phyloP scores from a whole-genome alignment of 2,888 invertebrate genomes.

The Drosophila paramelanica region DNA sequence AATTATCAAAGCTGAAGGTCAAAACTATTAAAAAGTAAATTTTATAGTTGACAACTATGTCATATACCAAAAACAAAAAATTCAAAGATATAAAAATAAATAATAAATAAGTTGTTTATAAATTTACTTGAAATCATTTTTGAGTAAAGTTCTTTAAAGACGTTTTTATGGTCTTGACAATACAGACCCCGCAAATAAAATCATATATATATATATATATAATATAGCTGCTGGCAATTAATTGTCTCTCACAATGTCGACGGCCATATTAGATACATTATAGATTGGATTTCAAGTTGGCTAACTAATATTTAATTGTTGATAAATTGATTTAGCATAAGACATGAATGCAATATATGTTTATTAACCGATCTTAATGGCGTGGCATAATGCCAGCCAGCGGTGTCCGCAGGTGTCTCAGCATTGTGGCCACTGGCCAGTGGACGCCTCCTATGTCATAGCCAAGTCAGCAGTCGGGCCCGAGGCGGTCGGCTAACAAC shows the following conservation, averaged over 20 bases:
- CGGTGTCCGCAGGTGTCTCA: slow-evolving; percentile 34
- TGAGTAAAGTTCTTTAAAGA: too few relatives aligned
- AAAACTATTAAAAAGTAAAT: too few relatives aligned
- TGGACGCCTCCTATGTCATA: slow-evolving; percentile 46
- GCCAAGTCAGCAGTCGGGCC: background rate
- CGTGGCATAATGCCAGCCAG: slow-evolving; percentile 39
- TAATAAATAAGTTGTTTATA: too few relatives aligned
- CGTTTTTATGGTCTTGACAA: too few relatives aligned
- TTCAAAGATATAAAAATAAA: too few relatives aligned
- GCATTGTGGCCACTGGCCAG: background rate
- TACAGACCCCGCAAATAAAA: too few relatives aligned
- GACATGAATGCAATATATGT: slow-evolving; percentile 30
- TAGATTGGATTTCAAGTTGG: slow-evolving; percentile 13
- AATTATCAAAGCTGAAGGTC: background rate
- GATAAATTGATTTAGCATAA: slow-evolving; percentile 56
- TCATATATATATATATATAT: too few relatives aligned
- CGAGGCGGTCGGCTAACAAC: slow-evolving; percentile 34
- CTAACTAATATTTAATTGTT: slow-evolving; percentile 42
- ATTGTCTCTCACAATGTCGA: slow-evolving; percentile 39
- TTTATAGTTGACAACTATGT: too few relatives aligned
- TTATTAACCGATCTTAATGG: slow-evolving; percentile 30
- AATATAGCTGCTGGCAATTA: background rate
- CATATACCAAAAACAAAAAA: too few relatives aligned
- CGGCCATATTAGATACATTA: slow-evolving; percentile 5
- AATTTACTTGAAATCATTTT: too few relatives aligned